A percentile compares a stretch with the other conserved stretches of the same genome.
These are phyloP conservation scores for Sisyra nigra DNA, from an alignment of 2,888 invertebrate genomes.

Conservation along the genomic window DNA sequence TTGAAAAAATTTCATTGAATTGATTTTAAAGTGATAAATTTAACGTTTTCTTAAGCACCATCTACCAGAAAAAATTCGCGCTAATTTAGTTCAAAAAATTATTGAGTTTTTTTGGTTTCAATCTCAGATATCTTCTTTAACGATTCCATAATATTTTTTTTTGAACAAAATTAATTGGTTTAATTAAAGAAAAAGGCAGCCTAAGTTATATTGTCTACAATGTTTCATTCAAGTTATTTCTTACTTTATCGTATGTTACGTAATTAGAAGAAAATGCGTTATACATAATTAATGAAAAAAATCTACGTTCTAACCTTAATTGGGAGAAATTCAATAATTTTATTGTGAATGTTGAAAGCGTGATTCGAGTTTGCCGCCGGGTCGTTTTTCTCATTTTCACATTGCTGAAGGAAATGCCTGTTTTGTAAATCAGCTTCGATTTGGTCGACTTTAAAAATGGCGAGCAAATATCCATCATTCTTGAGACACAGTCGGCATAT, in stretches of 20 bases:
- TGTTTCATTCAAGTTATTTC: too few species aligned
- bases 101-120: too few species aligned
- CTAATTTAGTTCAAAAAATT: too few species aligned
- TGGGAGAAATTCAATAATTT: constrained; percentile 28
- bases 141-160: too few species aligned
- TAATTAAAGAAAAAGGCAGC: too few species aligned
- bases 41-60: too few species aligned
- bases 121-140: too few species aligned
- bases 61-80: too few species aligned
- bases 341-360: constrained; percentile 24
- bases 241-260: neutral
- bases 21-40: too few species aligned
- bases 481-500: constrained; percentile 51
- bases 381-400: neutral
- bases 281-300: constrained; percentile 4
- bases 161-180: too few species aligned
- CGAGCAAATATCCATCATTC: constrained; percentile 41
- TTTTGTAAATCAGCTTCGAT: neutral
- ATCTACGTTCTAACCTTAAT: constrained; percentile 22
- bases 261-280: neutral
- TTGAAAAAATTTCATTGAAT: too few species aligned
- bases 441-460: constrained; percentile 40
- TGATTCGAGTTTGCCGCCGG: constrained; percentile 16
- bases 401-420: neutral
- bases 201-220: too few species aligned